Evolutionary conservation across 2,797 vertebrate species (phyloP), one percentile per base, ranked within the genome.

Genomic region (Sebastes matsubarae): DNA sequence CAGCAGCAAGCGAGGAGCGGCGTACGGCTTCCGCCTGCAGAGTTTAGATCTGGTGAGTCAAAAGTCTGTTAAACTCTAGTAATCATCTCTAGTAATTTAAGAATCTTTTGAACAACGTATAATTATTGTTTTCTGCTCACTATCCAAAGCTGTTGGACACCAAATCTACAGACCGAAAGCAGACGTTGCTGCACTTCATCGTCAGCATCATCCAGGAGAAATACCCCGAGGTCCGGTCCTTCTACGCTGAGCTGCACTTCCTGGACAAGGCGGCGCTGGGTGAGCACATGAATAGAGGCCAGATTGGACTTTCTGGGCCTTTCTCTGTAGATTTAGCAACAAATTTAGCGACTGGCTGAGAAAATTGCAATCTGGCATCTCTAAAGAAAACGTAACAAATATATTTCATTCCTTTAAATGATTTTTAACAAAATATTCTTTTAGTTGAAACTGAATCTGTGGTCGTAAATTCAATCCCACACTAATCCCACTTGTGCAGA

Each of bases 21-120:
- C 96, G n/a, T 98, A 97, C 0, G 98, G 98, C 71, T 99, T 99
- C 93, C 96, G 97, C 1, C 95, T 99, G 79, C 97, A 98, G 94
- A 98, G 97, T 82, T 95, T 99, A 0, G 98, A 99, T 2, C 86
- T 95, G 95, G 98, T 99, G 90, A 93, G 97, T 67, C 2, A 30
- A 61, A 36, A 20, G 25, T 11, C 22, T 12, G 27, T 6, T 36
- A 1, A 14, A 32, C 29, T 42, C 16, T 36, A 36, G 0, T 36
- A 36, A 36, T 36, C 34, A 0, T 12, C 34, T 36, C 34, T 12
- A 36, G 34, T 12, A 0, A 5, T 22, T 6, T 12, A 24, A 8
- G 5, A 22, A 8, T 22, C n/a, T 36, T 14, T 8, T 30, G 10
- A 22, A 13, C 20, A 63, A 12, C 8, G 0, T 0, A 14, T 18